Percentiles rank a stretch among this genome's conserved stretches.
Evolutionary conservation across 2,888 invertebrate species (phyloP).

Genomic region (Nephrotoma guestfalica): DNA sequence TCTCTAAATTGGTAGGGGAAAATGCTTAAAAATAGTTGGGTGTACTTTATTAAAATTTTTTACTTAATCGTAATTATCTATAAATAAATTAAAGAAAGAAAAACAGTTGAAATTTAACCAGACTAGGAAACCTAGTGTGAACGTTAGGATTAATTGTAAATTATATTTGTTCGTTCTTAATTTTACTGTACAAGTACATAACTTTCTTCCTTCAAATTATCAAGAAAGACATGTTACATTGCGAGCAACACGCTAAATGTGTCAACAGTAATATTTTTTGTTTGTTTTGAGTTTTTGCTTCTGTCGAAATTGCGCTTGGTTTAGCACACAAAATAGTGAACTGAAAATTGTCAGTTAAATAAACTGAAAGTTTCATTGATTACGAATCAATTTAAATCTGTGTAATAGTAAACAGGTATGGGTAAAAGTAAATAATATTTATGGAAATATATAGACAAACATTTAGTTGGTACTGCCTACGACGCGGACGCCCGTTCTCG

Average conservation of each 20-base stretch:
- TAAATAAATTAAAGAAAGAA: background rate
- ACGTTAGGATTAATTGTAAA: background rate
- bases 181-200: background rate
- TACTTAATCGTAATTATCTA: background rate
- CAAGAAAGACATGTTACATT: background rate
- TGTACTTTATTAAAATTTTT: too few species aligned
- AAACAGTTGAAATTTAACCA: background rate
- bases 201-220: background rate
- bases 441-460: too few species aligned
- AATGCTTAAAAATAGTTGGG: background rate
- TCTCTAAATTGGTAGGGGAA: background rate
- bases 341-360: background rate
- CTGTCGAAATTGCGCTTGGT: background rate
- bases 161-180: background rate
- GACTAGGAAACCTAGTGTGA: background rate
- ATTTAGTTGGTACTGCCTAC: too few species aligned
- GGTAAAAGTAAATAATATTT: too few species aligned
- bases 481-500: too few species aligned
- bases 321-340: background rate
- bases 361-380: background rate
- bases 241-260: background rate
- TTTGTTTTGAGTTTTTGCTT: background rate
- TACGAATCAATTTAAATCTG: background rate
- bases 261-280: background rate
- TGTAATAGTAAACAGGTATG: too few species aligned